Evolutionary conservation across 2,888 invertebrate species (phyloP), one percentile per base, ranked within the genome.

Genomic region (Clivina fossor): DNA sequence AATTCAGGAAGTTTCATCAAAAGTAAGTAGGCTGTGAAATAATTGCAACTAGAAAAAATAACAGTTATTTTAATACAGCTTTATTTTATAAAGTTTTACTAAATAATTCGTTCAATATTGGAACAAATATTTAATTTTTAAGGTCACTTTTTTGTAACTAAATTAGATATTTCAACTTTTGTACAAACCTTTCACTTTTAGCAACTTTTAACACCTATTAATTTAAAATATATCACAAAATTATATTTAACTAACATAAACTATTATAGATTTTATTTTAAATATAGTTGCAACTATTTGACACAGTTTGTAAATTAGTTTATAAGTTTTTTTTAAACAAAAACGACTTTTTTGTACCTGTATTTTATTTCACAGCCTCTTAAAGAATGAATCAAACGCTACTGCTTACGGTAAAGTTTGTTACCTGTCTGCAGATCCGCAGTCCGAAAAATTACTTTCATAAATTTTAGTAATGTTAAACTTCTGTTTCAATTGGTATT

Each of bases 1-100:
- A 41, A 51, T 51, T 33, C 51, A 51, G 51, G 51, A 51, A 43
- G 41, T 40, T 40, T 40, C 50, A 38, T 18, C 38, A 47, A 19
- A 9, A 50, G 18, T 49, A 49, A 40, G 41, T 41, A 50, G 50
- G 38, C 38, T 49, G 30, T 40, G 20, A 49, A 43, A 50, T 9
- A 30, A 40, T 18, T 20, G 9, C 41, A 51, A 8, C 26, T 26
- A 5, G n/a, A n/a, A n/a, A 19, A 43, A 38, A 7, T 16, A 51
- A 32, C 48, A 33, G 37, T 37, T 22, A 37, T 22, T n/a, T n/a
- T 33, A 33, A 26, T 28, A 26, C 26, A 22, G 35, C 22, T 11
- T n/a, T 13, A 8, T 44, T 47, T 15, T 22, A 33, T 15, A 16
- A 16, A 40, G n/a, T 33, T 33, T 47, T 2, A 8, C 33, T 33